A percentile compares a stretch with the other conserved stretches of the same genome.
These are phyloP conservation scores for Steinernema khuongi DNA, from an alignment of 1,140 invertebrate genomes.

Conservation along the genomic window DNA sequence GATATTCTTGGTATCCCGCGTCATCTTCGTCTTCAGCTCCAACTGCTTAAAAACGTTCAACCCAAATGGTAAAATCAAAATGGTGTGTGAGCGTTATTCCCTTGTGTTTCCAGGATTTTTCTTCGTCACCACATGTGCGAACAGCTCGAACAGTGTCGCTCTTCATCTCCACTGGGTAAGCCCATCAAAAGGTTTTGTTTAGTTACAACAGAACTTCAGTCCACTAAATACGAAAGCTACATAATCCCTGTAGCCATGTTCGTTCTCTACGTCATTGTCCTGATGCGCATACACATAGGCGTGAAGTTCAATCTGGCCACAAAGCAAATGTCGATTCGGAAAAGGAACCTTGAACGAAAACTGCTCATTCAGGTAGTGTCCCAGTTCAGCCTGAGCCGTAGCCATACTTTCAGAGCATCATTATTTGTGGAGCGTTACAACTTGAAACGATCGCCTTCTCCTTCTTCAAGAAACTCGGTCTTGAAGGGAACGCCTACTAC, in stretches of 20 bases:
- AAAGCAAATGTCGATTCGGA: background rate
- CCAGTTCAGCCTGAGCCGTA: too few species aligned
- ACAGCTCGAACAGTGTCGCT: background rate
- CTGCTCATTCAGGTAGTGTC: background rate
- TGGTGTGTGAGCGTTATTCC: background rate
- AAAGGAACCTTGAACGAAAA: background rate
- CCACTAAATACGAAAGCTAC: background rate
- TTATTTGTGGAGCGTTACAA: background rate
- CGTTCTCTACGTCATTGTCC: background rate
- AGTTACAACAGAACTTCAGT: background rate
- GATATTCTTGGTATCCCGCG: background rate
- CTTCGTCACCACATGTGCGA: background rate
- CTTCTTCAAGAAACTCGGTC: background rate
- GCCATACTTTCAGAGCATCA: slow-evolving; percentile 6
- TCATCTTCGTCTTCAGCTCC: background rate
- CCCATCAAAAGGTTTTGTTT: background rate
- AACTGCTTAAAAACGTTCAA: background rate
- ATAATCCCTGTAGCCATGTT: background rate
- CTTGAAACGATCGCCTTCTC: background rate
- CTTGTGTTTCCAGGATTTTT: background rate
- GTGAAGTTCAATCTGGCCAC: background rate
- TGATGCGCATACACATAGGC: background rate
- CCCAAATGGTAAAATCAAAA: background rate
- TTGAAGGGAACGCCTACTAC: background rate
- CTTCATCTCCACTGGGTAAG: background rate